These are phyloP conservation scores for Hylaea fasciaria DNA, from an alignment of 2,888 invertebrate species.

Conservation along the genomic window DNA sequence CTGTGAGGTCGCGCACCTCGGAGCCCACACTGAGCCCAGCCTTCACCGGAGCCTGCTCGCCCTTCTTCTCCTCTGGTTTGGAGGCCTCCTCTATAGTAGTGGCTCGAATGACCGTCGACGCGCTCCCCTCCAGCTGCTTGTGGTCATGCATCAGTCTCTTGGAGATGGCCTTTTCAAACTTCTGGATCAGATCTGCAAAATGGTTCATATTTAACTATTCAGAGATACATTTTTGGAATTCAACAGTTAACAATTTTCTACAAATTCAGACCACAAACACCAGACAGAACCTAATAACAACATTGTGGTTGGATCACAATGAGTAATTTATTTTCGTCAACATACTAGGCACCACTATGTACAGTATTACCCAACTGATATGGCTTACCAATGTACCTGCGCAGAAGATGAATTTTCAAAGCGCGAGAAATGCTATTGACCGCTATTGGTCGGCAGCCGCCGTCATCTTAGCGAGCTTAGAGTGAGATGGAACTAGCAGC, in stretches of 20 bases:
- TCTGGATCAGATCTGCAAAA: slow-evolving; percentile 66
- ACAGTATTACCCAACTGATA: too few relatives aligned
- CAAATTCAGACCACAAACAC: too few relatives aligned
- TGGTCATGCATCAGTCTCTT: slow-evolving; percentile 47
- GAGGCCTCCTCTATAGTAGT: slow-evolving; percentile 48
- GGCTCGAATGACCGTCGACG: slow-evolving; percentile 44
- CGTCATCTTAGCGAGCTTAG: too few relatives aligned
- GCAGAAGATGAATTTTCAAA: too few relatives aligned
- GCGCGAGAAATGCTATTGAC: too few relatives aligned
- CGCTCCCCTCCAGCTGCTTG: slow-evolving; percentile 46
- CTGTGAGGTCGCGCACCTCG: slow-evolving; percentile 67
- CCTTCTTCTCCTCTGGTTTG: slow-evolving; percentile 6
- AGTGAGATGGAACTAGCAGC: too few relatives aligned
- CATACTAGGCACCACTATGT: too few relatives aligned
- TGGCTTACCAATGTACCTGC: too few relatives aligned
- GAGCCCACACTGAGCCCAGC: slow-evolving; percentile 53
- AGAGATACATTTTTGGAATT: background rate
- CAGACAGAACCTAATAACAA: background rate
- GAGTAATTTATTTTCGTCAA: too few relatives aligned
- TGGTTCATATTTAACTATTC: too few relatives aligned
- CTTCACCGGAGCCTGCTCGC: slow-evolving; percentile 5
- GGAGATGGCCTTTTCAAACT: slow-evolving; percentile 66
- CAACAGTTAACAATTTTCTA: too few relatives aligned
- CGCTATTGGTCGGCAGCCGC: too few relatives aligned
- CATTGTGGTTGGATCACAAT: background rate